phyloP scores from a whole-genome alignment of 2,888 invertebrate species.

The Myathropa florea region DNA sequence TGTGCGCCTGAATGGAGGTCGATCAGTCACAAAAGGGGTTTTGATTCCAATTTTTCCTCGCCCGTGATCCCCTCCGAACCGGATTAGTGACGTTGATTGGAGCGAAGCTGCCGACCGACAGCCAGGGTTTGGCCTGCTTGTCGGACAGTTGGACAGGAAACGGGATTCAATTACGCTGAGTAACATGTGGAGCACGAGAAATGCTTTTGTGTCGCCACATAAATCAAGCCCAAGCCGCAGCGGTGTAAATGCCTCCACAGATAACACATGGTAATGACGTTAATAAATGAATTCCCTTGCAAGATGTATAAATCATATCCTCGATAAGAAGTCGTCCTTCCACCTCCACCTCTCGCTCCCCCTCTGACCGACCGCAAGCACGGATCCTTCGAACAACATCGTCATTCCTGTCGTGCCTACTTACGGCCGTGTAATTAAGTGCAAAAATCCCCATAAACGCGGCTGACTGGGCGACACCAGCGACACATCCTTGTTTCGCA shows the following conservation, averaged over 20 bases:
- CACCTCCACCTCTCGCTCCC: not conserved
- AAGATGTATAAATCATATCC: constrained; percentile 67
- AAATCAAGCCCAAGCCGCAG: constrained; percentile 43
- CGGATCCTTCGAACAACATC: not conserved
- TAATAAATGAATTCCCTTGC: constrained; percentile 66
- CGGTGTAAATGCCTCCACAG: constrained; percentile 24
- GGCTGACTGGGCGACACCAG: not conserved
- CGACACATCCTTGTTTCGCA: constrained; percentile 55
- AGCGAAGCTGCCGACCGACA: not conserved
- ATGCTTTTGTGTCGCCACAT: constrained; percentile 43
- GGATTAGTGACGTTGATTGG: constrained; percentile 50
- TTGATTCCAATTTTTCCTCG: not conserved
- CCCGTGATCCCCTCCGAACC: not conserved
- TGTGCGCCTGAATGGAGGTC: constrained; percentile 40
- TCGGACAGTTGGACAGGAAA: constrained; percentile 36
- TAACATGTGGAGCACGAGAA: constrained; percentile 29
- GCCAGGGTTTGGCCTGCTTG: not conserved
- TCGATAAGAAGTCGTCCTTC: constrained; percentile 41
- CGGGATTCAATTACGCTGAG: constrained; percentile 46
- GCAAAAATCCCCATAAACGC: constrained; percentile 50
- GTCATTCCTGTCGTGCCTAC: constrained; percentile 1
- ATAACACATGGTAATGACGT: constrained; percentile 66
- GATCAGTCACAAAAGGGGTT: constrained; percentile 30
- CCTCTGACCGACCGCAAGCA: not conserved
- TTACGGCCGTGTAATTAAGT: constrained; percentile 58